These are phyloP conservation scores for Ypsolopha scabrella DNA, from an alignment of 2,888 invertebrate species.

Conservation along the genomic window DNA sequence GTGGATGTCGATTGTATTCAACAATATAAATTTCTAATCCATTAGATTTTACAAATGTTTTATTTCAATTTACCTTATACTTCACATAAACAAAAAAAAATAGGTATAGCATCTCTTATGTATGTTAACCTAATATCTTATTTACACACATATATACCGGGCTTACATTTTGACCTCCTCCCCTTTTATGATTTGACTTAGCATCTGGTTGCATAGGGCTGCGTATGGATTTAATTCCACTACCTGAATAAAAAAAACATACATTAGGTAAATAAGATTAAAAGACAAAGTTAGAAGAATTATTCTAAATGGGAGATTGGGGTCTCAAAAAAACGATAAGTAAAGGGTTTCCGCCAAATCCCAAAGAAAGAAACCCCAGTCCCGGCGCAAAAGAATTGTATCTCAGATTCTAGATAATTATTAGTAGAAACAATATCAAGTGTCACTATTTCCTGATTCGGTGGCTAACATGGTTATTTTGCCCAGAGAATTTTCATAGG, in stretches of 20 bases:
- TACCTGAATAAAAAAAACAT: constrained; percentile 64
- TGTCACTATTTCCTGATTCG: too few species aligned
- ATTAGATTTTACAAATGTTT: constrained; percentile 52
- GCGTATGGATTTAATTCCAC: constrained; percentile 94
- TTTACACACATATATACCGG: background rate
- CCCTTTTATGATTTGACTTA: constrained; percentile 79
- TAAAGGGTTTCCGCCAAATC: too few species aligned
- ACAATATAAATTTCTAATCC: constrained; percentile 70
- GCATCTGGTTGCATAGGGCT: constrained; percentile 95
- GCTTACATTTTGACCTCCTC: constrained; percentile 43
- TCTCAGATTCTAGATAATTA: too few species aligned
- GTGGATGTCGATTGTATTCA: constrained; percentile 64
- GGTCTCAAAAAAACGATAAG: too few species aligned
- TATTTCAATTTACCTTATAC: constrained; percentile 23
- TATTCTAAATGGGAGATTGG: background rate
- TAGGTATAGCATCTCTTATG: too few species aligned
- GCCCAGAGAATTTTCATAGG: too few species aligned
- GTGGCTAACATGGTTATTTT: too few species aligned
- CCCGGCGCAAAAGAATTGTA: too few species aligned
- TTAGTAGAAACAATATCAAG: too few species aligned
- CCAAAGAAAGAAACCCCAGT: too few species aligned
- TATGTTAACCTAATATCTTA: too few species aligned
- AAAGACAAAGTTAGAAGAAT: background rate
- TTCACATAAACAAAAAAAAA: background rate
- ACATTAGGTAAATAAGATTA: background rate